These are phyloP conservation scores for Norana najaformis DNA, from an alignment of 2,888 invertebrate species.

Conservation along the genomic window DNA sequence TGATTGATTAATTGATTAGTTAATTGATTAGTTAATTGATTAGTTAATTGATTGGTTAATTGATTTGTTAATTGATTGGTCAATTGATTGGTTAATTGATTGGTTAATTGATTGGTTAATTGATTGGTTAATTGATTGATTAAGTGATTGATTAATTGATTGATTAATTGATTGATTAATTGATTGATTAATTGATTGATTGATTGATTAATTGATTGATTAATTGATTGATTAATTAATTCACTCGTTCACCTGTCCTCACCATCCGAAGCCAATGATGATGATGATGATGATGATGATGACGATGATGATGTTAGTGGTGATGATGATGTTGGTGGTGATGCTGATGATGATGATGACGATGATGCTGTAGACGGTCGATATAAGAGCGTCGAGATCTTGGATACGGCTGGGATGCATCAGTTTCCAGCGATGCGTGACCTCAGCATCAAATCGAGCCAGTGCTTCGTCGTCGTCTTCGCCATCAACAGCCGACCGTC, in stretches of 20 bases:
- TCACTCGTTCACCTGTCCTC: no score
- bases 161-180: background rate
- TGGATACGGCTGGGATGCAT: constrained; percentile 34
- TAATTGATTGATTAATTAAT: no score
- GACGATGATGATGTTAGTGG: background rate
- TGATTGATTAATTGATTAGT: no score
- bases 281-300: background rate
- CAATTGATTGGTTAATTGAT: background rate
- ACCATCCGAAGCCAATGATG: background rate
- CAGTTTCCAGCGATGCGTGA: constrained; percentile 35
- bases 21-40: background rate
- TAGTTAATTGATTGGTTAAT: no score
- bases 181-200: no score
- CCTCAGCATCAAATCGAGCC: constrained; percentile 31
- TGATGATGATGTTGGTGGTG: background rate
- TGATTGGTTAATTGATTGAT: no score
- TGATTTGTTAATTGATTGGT: no score
- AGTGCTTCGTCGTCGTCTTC: constrained; percentile 32
- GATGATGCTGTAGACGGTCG: constrained; percentile 24
- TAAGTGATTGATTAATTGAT: background rate
- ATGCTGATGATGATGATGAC: background rate
- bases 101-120: no score
- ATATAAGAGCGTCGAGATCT: constrained; percentile 26
- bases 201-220: no score
- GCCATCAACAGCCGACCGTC: constrained; percentile 24